Evolutionary conservation across 2,113 vertebrate genomes (phyloP), one percentile per base, ranked within the genome.

Genomic region (Vidua macroura): DNA sequence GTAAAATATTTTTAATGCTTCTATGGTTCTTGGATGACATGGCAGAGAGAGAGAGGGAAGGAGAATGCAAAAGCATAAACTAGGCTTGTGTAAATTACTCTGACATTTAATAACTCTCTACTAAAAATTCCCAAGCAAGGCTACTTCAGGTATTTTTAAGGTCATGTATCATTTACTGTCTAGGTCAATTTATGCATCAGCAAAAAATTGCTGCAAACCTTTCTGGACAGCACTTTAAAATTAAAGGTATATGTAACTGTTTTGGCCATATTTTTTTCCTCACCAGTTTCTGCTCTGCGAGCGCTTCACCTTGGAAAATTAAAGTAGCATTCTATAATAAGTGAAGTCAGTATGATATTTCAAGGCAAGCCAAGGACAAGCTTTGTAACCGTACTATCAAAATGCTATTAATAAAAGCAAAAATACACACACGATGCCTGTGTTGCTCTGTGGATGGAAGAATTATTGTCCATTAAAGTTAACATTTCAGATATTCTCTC

Each of bases 81-180:
- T 59, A 87, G 83, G 48, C 88, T 84, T 83, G 68, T 55, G 83
- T 94, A 96, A 96, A 95, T 96, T 97, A 96, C 48, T 85, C 79
- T 96, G 96, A 96, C 86, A 96, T 96, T 96, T 96, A 96, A 96
- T 95, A 96, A 95, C 89, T 93, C 80, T 86, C 76, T 46, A 90
- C 89, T 96, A 93, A 97, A 96, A 96, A 96, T 84, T 92, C 82
- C 86, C 83, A 90, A 96, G 95, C 93, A 95, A 95, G 93, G 87
- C 87, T 95, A 93, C 89, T 95, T 88, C 87, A 83, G 88, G 37
- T 93, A 88, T 75, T 95, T 95, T 93, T 95, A 94, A 96, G 92
- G 87, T 92, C 81, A 67, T 69, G 59, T 94, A 95, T 92, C 94
- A 94, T 93, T 94, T 94, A 95, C 92, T 96, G 84, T 83, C 93